These are phyloP conservation scores for Callitettix versicolor DNA, from an alignment of 1,140 invertebrate species.

Conservation along the genomic window DNA sequence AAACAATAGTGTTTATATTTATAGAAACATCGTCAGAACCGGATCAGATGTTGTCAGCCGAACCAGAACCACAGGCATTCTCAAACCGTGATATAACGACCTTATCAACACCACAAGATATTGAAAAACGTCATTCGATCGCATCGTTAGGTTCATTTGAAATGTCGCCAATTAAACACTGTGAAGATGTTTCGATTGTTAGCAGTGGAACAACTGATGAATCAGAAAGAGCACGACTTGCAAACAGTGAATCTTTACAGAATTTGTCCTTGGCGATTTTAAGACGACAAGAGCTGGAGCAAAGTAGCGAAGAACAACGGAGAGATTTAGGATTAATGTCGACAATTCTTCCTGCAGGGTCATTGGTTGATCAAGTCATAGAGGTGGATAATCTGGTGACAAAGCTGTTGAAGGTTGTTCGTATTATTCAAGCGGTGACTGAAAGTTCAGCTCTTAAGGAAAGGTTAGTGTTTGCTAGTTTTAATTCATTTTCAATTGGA, in stretches of 20 bases:
- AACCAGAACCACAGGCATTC: conserved; percentile 17
- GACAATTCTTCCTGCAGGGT: conserved; percentile 29
- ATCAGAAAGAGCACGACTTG: no score
- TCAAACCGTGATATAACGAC: conserved; percentile 3
- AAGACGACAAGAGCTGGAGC: conserved; percentile 45
- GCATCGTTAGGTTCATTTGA: conserved; percentile 12
- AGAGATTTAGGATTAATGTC: conserved; percentile 33
- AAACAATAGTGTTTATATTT: neutral
- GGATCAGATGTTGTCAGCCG: conserved; percentile 16
- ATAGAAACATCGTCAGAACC: conserved; percentile 18
- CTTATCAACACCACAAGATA: conserved; percentile 12
- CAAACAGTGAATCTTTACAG: conserved; percentile 46
- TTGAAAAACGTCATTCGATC: conserved; percentile 17
- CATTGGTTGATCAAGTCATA: conserved; percentile 59
- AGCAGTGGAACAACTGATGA: no score
- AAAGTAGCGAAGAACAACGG: conserved; percentile 22
- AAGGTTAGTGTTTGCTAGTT: conserved; percentile 15
- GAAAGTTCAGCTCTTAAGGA: conserved; percentile 38
- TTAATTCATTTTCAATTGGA: no score
- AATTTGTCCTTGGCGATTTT: conserved; percentile 53
- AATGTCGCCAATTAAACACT: neutral
- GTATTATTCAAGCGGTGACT: conserved; percentile 56
- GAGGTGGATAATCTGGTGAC: conserved; percentile 63
- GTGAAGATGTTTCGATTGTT: no score
- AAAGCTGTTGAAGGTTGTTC: conserved; percentile 58